Base-by-base conservation (phyloP, 2,113 vertebrate species). In the Eonycteris spelaea region DNA sequence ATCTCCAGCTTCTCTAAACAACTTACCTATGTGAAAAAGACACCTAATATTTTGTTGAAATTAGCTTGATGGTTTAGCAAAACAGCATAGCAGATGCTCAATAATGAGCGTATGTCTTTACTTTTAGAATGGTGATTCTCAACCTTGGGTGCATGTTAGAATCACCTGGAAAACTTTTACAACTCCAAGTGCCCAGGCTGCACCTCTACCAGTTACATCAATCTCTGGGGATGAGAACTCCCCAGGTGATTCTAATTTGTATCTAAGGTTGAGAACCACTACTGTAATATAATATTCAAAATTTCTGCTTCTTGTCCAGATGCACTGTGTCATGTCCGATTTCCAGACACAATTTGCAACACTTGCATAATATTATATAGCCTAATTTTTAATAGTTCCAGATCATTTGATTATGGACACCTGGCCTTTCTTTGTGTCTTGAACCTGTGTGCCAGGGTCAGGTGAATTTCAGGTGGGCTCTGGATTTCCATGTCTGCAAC, bases 61-160 rank as follows among this genome's bases (percentile, higher is more conserved):
- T 93, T 86, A 71, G 22, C 35, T 86, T 73, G 28, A 86, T 45
- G 28, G 9, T 65, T 95, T 90, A 90, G 65, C 90, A 79, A 90
- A 93, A 73, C 48, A 87, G 43, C 11, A 61, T 51, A 93, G 40
- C 43, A 71, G 28, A 90, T 83, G 48, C 33, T 71, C 83, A 65
- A 14, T 79, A 79, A 67, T 65, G 18, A 87, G 8, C 63, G 16
- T 87, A 75, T 59, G 28, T 57, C 22, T 94, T 70, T 90, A 48
- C 22, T 86, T 90, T 61, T 59, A 73, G 85, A 61, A 65, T 63
- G 73, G 48, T 40, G 18, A 67, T 57, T 86, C 53, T 92, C 68
- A 92, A 74, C 48, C 28, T 53, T 70, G n/a, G 30, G 45, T 95
- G 13, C 45, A 30, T 95, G 28, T 78, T 94, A 71, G 55, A 91